Conservation (phyloP, 2,888 invertebrate genomes). For the Hesperia comma region DNA sequence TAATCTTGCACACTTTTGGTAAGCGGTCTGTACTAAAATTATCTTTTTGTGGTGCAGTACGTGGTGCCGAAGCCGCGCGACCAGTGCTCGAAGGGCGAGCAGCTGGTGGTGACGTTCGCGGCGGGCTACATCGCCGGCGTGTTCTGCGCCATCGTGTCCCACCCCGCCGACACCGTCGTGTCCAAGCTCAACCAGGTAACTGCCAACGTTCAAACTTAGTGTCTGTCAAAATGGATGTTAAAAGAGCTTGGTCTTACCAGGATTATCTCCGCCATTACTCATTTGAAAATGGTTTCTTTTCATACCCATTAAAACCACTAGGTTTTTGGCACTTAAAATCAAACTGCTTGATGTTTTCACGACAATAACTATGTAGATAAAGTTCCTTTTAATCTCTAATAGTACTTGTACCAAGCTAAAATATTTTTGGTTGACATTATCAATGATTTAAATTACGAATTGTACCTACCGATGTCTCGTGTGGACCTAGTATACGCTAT, state of each 20-base stretch:
- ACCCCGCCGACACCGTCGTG: constrained; percentile 98
- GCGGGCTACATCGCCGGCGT: constrained; percentile 99
- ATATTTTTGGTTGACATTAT: background rate
- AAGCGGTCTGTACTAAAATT: too few relatives aligned
- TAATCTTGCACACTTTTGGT: too few relatives aligned
- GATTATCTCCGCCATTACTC: too few relatives aligned
- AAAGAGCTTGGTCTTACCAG: too few relatives aligned
- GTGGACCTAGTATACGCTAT: constrained; percentile 31
- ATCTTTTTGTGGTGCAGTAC: constrained; percentile 66
- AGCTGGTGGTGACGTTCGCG: constrained; percentile 97
- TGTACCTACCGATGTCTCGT: constrained; percentile 31
- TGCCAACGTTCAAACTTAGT: background rate
- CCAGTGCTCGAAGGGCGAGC: constrained; percentile 96
- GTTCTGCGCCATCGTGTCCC: constrained; percentile 99
- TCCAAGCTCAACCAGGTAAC: constrained; percentile 96
- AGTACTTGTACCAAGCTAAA: too few relatives aligned
- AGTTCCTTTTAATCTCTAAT: too few relatives aligned
- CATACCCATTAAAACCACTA: too few relatives aligned
- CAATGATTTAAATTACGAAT: constrained; percentile 34
- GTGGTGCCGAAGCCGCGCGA: constrained; percentile 97
- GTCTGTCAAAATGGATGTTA: too few relatives aligned
- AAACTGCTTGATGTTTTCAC: too few relatives aligned
- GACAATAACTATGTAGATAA: too few relatives aligned
- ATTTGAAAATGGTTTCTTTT: too few relatives aligned
- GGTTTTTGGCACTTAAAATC: too few relatives aligned